Evolutionary conservation across 2,888 invertebrate genomes (phyloP).

Genomic region (Muschampia staudingeri): DNA sequence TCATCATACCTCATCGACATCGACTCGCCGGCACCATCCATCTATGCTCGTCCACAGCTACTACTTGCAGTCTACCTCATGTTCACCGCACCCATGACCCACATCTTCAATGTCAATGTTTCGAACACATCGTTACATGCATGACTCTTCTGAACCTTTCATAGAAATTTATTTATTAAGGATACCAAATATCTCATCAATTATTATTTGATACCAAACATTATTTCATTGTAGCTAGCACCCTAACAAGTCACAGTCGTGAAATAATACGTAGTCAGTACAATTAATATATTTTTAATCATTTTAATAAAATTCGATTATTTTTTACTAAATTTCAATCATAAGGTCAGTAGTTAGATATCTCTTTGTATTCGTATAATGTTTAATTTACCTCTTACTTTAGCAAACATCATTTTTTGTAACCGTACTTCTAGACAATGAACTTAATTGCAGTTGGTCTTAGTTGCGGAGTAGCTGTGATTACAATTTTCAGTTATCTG

Average conservation of each 20-base stretch:
- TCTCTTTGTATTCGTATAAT: no score
- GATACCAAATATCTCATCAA: background rate
- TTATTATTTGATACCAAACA: background rate
- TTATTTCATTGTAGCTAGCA: background rate
- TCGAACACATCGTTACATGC: constrained; percentile 73
- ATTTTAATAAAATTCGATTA: no score
- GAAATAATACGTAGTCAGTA: background rate
- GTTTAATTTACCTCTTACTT: background rate
- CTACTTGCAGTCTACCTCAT: constrained; percentile 55
- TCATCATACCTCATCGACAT: constrained; percentile 56
- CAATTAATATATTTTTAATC: background rate
- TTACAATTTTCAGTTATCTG: constrained; percentile 23
- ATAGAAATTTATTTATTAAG: constrained; percentile 10
- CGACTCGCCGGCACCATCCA: constrained; percentile 44
- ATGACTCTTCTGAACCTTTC: constrained; percentile 27
- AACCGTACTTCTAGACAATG: background rate
- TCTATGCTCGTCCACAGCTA: constrained; percentile 42
- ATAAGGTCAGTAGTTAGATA: no score
- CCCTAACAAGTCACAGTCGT: background rate
- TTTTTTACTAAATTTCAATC: no score
- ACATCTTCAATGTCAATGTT: constrained; percentile 81
- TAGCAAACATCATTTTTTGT: background rate
- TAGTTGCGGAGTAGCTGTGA: constrained; percentile 6
- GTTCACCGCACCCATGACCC: constrained; percentile 66
- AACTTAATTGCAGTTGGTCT: background rate